Evolutionary conservation across 2,888 invertebrate species (phyloP).

Genomic region (Leptopterna dolabrata): DNA sequence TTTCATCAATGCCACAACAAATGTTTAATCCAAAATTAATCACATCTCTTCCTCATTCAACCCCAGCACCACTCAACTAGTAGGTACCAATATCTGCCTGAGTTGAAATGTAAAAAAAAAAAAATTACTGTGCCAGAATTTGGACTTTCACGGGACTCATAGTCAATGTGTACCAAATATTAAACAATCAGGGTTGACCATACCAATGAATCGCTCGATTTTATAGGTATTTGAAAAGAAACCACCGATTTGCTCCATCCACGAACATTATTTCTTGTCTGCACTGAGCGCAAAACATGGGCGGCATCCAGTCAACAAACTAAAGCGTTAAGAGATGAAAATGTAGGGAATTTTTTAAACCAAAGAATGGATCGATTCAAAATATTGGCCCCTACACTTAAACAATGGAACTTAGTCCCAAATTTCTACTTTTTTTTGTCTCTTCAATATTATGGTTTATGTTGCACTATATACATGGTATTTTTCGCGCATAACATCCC

Average conservation of each 20-base stretch:
- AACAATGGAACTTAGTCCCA: constrained; percentile 59
- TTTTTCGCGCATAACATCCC: constrained; percentile 12
- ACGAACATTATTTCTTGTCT: background rate
- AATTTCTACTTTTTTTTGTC: constrained; percentile 41
- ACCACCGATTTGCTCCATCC: background rate
- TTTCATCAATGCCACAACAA: no score
- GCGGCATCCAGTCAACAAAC: background rate
- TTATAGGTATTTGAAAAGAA: background rate
- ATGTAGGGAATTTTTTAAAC: constrained; percentile 33
- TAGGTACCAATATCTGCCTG: no score
- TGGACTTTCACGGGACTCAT: background rate
- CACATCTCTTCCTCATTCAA: no score
- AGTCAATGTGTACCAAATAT: background rate
- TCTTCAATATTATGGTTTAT: constrained; percentile 39
- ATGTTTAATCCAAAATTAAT: no score
- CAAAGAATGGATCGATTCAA: constrained; percentile 18
- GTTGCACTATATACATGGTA: constrained; percentile 55
- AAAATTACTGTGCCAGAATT: no score
- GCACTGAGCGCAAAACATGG: background rate
- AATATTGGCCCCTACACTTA: constrained; percentile 60
- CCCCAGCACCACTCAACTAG: no score
- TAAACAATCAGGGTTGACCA: no score
- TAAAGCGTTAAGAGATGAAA: background rate
- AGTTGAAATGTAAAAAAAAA: no score
- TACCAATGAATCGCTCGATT: no score